These are phyloP conservation scores for Marcusenius ussheri DNA, from an alignment of 2,113 vertebrate genomes.

Conservation along the genomic window DNA sequence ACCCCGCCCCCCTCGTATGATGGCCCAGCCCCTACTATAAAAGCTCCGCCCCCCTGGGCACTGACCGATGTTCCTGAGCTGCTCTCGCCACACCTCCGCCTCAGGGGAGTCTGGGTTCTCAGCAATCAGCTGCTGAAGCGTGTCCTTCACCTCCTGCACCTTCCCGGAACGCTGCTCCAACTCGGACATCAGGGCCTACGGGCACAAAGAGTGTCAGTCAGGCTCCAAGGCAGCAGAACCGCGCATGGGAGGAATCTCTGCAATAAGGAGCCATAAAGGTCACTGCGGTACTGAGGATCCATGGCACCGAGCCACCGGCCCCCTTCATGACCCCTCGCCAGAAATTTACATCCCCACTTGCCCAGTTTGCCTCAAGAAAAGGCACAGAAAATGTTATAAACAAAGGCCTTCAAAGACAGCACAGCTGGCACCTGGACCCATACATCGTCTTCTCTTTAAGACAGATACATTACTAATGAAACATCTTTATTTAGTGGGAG, in stretches of 20 bases:
- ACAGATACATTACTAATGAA: neutral
- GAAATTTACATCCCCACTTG: neutral
- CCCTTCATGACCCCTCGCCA: neutral
- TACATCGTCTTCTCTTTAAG: neutral
- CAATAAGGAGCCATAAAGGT: neutral
- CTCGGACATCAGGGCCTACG: conserved; percentile 80
- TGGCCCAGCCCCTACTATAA: conserved; percentile 14
- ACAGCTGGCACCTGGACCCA: neutral
- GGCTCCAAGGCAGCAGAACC: neutral
- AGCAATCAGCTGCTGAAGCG: conserved; percentile 71
- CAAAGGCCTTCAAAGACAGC: neutral
- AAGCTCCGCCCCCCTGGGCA: conserved; percentile 28
- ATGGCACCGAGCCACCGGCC: neutral
- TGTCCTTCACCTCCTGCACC: conserved; percentile 80
- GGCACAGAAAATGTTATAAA: neutral
- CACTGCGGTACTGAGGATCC: neutral
- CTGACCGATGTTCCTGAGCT: conserved; percentile 85
- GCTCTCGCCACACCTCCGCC: conserved; percentile 78
- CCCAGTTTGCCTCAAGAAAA: neutral
- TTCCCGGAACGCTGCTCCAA: conserved; percentile 76
- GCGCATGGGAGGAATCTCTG: neutral
- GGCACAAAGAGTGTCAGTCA: conserved; percentile 5
- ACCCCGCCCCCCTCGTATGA: neutral
- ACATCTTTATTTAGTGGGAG: neutral
- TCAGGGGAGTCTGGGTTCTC: conserved; percentile 86